Base-by-base conservation (phyloP, 2,888 invertebrate species). In the Papilio elwesi region DNA sequence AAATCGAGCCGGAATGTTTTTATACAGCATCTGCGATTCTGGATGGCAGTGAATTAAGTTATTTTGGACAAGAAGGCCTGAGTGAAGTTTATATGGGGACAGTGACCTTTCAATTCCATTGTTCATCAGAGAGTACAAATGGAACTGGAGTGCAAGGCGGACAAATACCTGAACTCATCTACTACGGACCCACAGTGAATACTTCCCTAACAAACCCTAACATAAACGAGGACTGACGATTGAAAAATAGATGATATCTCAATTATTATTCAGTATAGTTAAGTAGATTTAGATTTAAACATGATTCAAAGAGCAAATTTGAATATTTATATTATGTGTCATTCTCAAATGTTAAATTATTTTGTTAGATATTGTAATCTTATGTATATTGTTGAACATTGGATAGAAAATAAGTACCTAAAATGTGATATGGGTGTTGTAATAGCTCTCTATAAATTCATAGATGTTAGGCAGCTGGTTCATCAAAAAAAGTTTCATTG, bases 101-200 rank as follows among this genome's bases (percentile, higher is more conserved):
- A 84, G 98, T 99, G 73, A 98, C 98, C 76, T 99, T 99, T 93
- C 98, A 98, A 92, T 99, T 99, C 92, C 98, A 99, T 90, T 98
- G 98, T 90, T 98, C 98, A 69, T 98, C 98, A 8, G 99, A 99
- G 87, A 98, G 98, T 92, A 99, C 99, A 71, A 99, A 99, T 83
- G 99, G 99, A 65, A 99, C 99, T 0, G 98, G 98, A 10, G 98
- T 99, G 6, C 98, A 99, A 91, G 99, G 99, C 64, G 99, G 99
- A 57, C 99, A 99, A 91, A 99, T 99, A 85, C 99, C 99, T 5
- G 99, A 99, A 93, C 95, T 99, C 74, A 98, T 99, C 83, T 99
- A 98, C 89, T 99, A 98, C 84, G 98, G 98, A 52, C 98, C 98
- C 26, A 96, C 96, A 52, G 94, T 95, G 73, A 91, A 86, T 74